Percentiles rank a stretch among this genome's conserved stretches.
Conservation (phyloP, 2,888 invertebrate species). For the Agrochola circellaris region DNA sequence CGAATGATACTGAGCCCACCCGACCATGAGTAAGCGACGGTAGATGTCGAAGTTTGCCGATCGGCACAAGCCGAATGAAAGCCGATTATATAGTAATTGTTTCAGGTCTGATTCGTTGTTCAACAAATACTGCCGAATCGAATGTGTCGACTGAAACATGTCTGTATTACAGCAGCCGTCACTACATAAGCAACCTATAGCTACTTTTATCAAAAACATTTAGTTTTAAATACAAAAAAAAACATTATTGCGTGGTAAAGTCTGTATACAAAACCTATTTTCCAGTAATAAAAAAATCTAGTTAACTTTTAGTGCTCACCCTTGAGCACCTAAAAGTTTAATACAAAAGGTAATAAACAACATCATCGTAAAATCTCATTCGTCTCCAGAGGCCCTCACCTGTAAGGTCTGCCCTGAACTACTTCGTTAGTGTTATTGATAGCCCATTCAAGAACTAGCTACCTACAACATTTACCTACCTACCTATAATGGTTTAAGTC, state of each 20-base stretch:
- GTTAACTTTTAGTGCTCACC: slow-evolving; percentile 17
- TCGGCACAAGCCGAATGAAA: neutral
- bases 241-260: too few relatives aligned
- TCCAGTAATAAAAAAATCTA: slow-evolving; percentile 12
- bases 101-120: neutral
- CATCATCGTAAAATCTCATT: slow-evolving; percentile 37
- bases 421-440: slow-evolving; percentile 32
- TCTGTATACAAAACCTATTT: neutral
- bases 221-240: neutral
- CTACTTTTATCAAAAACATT: too few relatives aligned
- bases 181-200: neutral
- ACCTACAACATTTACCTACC: slow-evolving; percentile 7
- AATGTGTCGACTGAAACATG: too few relatives aligned
- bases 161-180: neutral
- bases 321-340: slow-evolving; percentile 15
- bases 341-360: slow-evolving; percentile 41
- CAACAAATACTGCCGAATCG: neutral
- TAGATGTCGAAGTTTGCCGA: neutral
- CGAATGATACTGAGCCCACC: neutral
- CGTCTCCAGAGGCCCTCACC: slow-evolving; percentile 28
- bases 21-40: neutral
- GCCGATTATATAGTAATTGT: neutral
- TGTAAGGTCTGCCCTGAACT: neutral
- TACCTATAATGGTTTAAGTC: slow-evolving; percentile 32
- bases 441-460: slow-evolving; percentile 23